These are phyloP conservation scores for Meleagris gallopavo DNA, from an alignment of 2,113 vertebrate genomes.

Conservation along the genomic window DNA sequence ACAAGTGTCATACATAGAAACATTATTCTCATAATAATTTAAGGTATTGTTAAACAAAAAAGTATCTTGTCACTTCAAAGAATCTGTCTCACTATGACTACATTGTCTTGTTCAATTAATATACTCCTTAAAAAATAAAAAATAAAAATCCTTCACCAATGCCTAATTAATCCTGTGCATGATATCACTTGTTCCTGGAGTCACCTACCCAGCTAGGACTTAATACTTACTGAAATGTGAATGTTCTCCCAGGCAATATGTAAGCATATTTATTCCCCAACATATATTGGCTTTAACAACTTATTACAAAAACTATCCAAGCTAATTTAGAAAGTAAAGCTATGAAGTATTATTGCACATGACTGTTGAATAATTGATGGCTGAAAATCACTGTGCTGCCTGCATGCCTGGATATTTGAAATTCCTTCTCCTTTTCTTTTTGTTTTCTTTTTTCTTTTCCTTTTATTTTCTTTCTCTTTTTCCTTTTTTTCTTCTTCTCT, in stretches of 20 bases:
- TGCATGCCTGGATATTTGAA: background rate
- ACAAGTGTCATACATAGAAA: background rate
- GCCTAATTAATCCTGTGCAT: background rate
- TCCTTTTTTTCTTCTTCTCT: background rate
- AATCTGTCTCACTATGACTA: background rate
- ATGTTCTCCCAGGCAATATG: background rate
- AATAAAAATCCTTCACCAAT: background rate
- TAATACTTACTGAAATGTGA: background rate
- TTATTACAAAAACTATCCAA: background rate
- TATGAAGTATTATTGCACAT: background rate
- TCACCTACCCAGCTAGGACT: background rate
- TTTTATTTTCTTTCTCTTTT: background rate
- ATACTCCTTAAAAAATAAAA: background rate
- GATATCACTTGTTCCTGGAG: background rate
- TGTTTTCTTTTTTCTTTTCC: background rate
- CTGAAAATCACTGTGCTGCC: background rate
- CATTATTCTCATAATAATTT: background rate
- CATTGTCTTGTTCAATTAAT: background rate
- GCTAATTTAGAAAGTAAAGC: background rate
- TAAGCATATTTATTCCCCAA: background rate
- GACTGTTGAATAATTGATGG: background rate
- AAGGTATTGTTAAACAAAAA: background rate
- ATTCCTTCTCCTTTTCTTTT: background rate
- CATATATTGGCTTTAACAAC: background rate
- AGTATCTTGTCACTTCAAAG: background rate